Evolutionary conservation across 2,797 vertebrate species (phyloP).

Genomic region (Galagoides demidoff): DNA sequence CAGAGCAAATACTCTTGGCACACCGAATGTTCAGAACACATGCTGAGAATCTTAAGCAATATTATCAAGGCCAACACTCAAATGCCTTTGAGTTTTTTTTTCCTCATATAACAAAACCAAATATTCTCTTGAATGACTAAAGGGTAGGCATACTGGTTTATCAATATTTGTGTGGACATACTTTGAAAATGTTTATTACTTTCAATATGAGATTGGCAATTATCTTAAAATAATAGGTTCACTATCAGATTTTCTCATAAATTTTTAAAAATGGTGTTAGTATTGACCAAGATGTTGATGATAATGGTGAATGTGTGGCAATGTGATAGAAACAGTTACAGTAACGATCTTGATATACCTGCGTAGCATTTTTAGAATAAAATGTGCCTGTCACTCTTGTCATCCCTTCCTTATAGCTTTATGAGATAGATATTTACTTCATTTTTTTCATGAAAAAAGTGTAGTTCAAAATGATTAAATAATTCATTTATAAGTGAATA

Average conservation of each 20-base stretch:
- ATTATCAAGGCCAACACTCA: not conserved
- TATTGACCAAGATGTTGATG: not conserved
- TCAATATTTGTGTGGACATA: not conserved
- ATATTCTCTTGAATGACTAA: not conserved
- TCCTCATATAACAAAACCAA: not conserved
- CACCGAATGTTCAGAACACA: not conserved
- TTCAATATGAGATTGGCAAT: not conserved
- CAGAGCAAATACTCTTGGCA: not conserved
- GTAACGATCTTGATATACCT: not conserved
- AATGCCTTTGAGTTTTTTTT: not conserved
- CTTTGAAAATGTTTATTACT: not conserved
- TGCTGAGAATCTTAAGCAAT: not conserved
- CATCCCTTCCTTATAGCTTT: not conserved
- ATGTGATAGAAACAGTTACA: not conserved
- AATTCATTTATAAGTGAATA: not conserved
- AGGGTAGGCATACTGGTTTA: not conserved
- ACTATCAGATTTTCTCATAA: not conserved
- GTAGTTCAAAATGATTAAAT: not conserved
- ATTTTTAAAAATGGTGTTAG: not conserved
- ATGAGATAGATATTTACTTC: not conserved
- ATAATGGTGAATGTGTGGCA: not conserved
- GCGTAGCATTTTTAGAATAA: not conserved
- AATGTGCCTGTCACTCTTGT: not conserved
- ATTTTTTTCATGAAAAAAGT: not conserved
- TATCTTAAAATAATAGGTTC: constrained; percentile 26